A percentile compares a stretch with the other conserved stretches of the same genome.
These are phyloP conservation scores for Chiloscyllium punctatum DNA, from an alignment of 2,797 vertebrate species.

Conservation along the genomic window DNA sequence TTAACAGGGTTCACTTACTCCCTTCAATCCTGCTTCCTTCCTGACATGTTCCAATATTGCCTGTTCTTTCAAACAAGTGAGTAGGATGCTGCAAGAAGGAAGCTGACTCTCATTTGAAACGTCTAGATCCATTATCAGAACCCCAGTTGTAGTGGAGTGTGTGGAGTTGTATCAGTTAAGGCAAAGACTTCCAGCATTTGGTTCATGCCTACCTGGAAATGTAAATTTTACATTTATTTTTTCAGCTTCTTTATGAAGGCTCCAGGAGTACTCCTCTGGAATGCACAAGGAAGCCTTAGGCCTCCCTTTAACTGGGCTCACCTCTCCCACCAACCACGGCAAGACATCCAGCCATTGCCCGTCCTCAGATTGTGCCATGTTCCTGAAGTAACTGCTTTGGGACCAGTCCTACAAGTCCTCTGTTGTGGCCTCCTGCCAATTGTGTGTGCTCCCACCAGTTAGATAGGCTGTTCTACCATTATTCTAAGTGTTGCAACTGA, in stretches of 20 bases:
- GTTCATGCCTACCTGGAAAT: background rate
- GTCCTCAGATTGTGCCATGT: background rate
- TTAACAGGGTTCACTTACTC: background rate
- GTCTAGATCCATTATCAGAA: background rate
- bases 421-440: background rate
- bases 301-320: background rate
- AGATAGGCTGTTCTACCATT: background rate
- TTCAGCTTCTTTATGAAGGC: background rate
- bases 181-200: background rate
- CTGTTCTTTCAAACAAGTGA: background rate
- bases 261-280: background rate
- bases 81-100: background rate
- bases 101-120: background rate
- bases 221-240: background rate
- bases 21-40: background rate
- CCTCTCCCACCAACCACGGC: background rate
- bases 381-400: background rate
- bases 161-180: background rate
- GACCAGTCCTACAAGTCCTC: background rate
- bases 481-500: too few relatives aligned
- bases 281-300: background rate
- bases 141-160: background rate
- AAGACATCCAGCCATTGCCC: background rate
- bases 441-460: background rate
- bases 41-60: background rate